A percentile compares a stretch with the other conserved stretches of the same genome.
phyloP scores from a whole-genome alignment of 2,113 vertebrate species.

The Antechinus flavipes region DNA sequence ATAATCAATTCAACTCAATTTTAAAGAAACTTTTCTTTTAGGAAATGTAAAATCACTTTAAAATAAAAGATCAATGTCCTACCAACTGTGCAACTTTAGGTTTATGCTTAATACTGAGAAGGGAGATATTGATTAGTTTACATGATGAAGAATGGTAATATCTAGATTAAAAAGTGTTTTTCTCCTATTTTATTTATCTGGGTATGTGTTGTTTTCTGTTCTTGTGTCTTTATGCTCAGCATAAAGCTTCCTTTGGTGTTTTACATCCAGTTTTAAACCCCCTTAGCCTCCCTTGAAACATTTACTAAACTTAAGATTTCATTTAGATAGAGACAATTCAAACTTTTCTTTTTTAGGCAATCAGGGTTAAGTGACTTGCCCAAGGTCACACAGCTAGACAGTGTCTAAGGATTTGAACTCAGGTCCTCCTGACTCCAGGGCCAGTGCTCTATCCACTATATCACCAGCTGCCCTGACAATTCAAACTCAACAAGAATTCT shows the following conservation, averaged over 20 bases:
- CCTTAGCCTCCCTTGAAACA: background rate
- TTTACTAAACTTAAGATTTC: background rate
- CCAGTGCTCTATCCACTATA: background rate
- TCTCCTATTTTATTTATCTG: constrained; percentile 37
- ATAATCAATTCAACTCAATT: background rate
- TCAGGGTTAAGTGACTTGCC: background rate
- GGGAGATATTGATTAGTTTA: background rate
- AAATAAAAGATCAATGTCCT: background rate
- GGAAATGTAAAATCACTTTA: background rate
- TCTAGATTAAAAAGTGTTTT: background rate
- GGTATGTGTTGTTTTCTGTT: background rate
- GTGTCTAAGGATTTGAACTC: background rate
- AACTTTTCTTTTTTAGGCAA: background rate
- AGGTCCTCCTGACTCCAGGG: background rate
- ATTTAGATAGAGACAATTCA: background rate
- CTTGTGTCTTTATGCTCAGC: background rate
- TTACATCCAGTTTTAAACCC: constrained; percentile 39
- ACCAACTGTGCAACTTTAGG: background rate
- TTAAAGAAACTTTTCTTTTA: background rate
- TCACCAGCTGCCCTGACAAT: background rate
- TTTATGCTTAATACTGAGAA: background rate
- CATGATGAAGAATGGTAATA: background rate
- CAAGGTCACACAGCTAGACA: background rate
- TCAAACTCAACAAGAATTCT: background rate
- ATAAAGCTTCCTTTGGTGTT: constrained; percentile 1